Conservation (phyloP, 2,888 invertebrate species). For the Limenitis camilla region DNA sequence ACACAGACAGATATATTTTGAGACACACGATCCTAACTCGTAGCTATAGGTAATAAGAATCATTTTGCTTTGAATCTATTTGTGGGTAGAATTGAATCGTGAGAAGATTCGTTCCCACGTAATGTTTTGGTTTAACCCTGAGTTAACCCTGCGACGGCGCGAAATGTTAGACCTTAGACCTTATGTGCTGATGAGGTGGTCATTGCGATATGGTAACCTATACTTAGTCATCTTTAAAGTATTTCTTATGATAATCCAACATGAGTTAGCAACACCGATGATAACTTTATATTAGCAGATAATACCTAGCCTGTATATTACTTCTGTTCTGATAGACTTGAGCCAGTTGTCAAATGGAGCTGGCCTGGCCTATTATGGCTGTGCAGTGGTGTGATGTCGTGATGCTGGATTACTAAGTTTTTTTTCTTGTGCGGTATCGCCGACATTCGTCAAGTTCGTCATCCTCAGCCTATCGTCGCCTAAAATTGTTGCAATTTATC, state of each 20-base stretch:
- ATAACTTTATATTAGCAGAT: too few relatives aligned
- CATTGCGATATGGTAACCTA: constrained; percentile 11
- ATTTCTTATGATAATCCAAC: background rate
- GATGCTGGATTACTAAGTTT: too few relatives aligned
- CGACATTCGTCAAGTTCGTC: too few relatives aligned
- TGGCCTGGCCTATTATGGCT: too few relatives aligned
- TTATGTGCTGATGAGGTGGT: constrained; percentile 18
- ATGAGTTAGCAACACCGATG: background rate
- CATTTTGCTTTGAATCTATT: constrained; percentile 3
- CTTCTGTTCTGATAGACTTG: too few relatives aligned
- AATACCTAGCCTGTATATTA: too few relatives aligned
- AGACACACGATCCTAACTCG: constrained; percentile 8
- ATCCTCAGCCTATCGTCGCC: too few relatives aligned
- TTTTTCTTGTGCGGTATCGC: too few relatives aligned
- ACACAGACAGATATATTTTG: constrained; percentile 12
- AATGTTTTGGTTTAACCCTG: constrained; percentile 47
- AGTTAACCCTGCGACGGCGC: constrained; percentile 49
- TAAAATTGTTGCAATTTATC: too few relatives aligned
- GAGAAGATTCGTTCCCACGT: constrained; percentile 57
- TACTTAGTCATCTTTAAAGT: background rate
- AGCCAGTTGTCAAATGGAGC: too few relatives aligned
- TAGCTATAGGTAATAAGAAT: background rate
- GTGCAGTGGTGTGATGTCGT: too few relatives aligned
- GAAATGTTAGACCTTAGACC: constrained; percentile 36
- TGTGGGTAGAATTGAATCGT: constrained; percentile 29